Percentiles rank a stretch among this genome's conserved stretches.
These are phyloP conservation scores for Eupithecia centaureata DNA, from an alignment of 2,888 invertebrate species.

Conservation along the genomic window DNA sequence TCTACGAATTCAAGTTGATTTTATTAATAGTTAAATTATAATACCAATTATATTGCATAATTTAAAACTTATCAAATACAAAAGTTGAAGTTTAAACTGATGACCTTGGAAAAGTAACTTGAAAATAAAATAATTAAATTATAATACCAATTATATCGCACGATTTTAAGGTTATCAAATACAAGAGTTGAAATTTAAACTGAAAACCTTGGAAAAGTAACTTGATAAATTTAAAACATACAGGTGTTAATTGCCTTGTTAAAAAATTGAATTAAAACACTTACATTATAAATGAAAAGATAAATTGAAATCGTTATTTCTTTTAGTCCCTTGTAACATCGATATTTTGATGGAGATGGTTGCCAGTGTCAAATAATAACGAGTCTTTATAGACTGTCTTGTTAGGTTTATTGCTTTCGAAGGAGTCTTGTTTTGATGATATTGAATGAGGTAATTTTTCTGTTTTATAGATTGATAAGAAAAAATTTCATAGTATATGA, in stretches of 20 bases:
- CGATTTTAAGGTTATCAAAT: background rate
- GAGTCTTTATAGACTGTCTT: constrained; percentile 49
- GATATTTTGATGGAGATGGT: constrained; percentile 25
- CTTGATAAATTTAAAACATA: background rate
- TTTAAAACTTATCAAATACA: background rate
- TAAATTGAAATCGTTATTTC: constrained; percentile 8
- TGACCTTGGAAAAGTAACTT: background rate
- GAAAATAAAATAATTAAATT: no score
- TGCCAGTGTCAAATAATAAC: constrained; percentile 50
- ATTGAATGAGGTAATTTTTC: constrained; percentile 31
- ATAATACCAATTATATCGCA: background rate
- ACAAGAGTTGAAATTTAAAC: background rate
- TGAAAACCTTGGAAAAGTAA: background rate
- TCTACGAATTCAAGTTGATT: no score
- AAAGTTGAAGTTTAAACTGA: background rate
- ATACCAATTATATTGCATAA: background rate
- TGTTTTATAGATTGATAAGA: constrained; percentile 18
- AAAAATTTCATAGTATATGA: background rate
- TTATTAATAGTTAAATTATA: no score
- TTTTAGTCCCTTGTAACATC: constrained; percentile 14
- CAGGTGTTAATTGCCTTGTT: constrained; percentile 14
- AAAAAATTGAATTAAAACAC: constrained; percentile 4
- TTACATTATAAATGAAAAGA: constrained; percentile 7
- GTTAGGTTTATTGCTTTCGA: constrained; percentile 47
- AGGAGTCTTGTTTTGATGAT: constrained; percentile 29